Base-by-base conservation (phyloP, 2,888 invertebrate genomes). In the Invenusta paracnida region DNA sequence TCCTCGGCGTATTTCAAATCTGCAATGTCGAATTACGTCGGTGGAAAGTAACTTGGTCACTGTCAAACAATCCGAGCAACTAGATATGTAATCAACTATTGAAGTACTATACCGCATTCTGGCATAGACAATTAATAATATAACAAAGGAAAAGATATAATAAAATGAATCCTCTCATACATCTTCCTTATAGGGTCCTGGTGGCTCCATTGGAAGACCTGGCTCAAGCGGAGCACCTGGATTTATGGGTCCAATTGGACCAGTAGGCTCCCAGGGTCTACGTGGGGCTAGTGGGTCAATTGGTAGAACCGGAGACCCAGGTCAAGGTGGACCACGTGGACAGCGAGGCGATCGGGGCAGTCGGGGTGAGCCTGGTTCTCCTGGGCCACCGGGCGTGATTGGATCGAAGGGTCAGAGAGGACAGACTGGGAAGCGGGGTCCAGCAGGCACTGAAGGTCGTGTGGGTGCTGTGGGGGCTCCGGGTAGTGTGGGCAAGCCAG, bases 281-380 rank as follows among this genome's bases (percentile, higher is more conserved):
- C 79, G 79, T n/a, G 79, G 79, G 5, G 25, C 79, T 11, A 11
- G 5, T 11, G 79, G 79, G 5, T 2, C 25, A 2, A 79, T 79
- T 23, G 79, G 79, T n/a, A 23, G 79, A n/a, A 79, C 79, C 28
- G 79, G 79, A 79, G 79, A 79, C 11, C 79, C 79, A 11, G 79
- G 79, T 11, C 79, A 23, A 11, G n/a, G n/a, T 11, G 79, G 79
- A 11, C 79, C 79, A n/a, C 5, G 79, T 11, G 79, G 79, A 2
- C 79, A 79, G 28, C 79, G 79, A 11, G 79, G 79, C 5, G 79
- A 79, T 25, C 79, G 79, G 28, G 79, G 79, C 25, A 23, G 5
- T 79, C 79, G 79, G 25, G 79, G 79, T 11, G 79, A 79, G 28
- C 79, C 79, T 25, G 79, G 79, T 2, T 25, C 25, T 11, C 79